Conservation (phyloP, 2,888 invertebrate species). For the Drosophila aldrichi region DNA sequence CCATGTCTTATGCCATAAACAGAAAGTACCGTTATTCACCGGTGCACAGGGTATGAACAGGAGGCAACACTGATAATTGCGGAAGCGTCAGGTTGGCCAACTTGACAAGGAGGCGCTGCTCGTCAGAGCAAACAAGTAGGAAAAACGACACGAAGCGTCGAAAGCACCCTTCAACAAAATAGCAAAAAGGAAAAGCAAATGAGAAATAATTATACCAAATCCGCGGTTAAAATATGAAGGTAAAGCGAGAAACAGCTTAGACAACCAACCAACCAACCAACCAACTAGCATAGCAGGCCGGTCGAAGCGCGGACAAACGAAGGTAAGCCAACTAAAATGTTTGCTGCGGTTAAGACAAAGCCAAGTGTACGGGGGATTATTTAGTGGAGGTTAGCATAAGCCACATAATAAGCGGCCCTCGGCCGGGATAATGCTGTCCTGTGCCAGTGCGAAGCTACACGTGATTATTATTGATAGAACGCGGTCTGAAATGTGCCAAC, state of each 20-base stretch:
- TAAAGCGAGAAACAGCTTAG: constrained; percentile 36
- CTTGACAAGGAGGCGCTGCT: constrained; percentile 66
- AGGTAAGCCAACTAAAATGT: constrained; percentile 42
- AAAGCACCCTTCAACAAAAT: constrained; percentile 56
- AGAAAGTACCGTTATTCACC: neutral
- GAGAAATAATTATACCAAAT: constrained; percentile 80
- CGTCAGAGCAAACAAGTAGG: constrained; percentile 48
- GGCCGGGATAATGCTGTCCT: constrained; percentile 1
- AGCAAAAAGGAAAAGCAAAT: constrained; percentile 66
- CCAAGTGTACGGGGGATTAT: constrained; percentile 40
- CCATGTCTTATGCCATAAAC: neutral
- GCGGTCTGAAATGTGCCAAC: constrained; percentile 11
- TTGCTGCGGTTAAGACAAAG: constrained; percentile 43
- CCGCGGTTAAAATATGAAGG: constrained; percentile 72
- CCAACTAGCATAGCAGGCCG: constrained; percentile 11
- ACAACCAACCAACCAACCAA: constrained; percentile 21
- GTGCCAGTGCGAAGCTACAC: constrained; percentile 1
- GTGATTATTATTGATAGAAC: constrained; percentile 5
- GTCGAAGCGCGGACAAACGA: constrained; percentile 28
- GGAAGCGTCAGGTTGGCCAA: constrained; percentile 74
- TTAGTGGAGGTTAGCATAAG: constrained; percentile 55
- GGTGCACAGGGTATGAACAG: constrained; percentile 24
- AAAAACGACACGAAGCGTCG: constrained; percentile 49
- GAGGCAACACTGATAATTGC: constrained; percentile 70
- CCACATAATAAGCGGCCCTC: constrained; percentile 34